Conservation (phyloP, 2,797 vertebrate species). For the Agapornis canus region DNA sequence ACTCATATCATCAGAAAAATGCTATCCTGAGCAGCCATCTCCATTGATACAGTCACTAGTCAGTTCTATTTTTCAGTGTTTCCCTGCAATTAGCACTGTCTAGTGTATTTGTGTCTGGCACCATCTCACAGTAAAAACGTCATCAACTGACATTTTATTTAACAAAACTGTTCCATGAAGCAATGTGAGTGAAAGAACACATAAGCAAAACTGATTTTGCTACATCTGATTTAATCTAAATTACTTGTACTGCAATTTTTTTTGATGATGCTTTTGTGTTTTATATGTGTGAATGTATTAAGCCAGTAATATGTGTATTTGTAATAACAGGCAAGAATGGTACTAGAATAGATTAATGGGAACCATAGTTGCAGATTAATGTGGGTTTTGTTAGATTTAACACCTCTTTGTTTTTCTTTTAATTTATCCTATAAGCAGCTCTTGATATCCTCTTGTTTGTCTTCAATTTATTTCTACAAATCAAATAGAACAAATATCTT, state of each 20-base stretch:
- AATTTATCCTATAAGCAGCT: not conserved
- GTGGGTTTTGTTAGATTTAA: not conserved
- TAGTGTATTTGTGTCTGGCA: not conserved
- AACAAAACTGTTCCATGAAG: not conserved
- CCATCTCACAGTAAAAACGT: not conserved
- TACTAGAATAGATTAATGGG: not conserved
- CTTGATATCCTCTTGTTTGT: not conserved
- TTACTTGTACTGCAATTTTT: fast-evolving
- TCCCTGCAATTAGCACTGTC: not conserved
- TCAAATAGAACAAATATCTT: not conserved
- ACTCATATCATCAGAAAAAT: not conserved
- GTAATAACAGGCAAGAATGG: not conserved
- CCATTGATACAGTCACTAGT: not conserved
- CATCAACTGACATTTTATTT: not conserved
- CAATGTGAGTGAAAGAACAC: not conserved
- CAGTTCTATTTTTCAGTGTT: not conserved
- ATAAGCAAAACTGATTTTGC: not conserved
- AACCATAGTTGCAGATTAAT: not conserved
- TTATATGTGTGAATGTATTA: not conserved
- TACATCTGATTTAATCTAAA: not conserved
- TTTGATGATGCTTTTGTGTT: not conserved
- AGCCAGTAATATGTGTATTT: not conserved
- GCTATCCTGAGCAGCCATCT: not conserved
- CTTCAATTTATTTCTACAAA: not conserved
- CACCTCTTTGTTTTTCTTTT: not conserved